Evolutionary conservation across 2,888 invertebrate genomes (phyloP).

Genomic region (Oconnorella tubifera): DNA sequence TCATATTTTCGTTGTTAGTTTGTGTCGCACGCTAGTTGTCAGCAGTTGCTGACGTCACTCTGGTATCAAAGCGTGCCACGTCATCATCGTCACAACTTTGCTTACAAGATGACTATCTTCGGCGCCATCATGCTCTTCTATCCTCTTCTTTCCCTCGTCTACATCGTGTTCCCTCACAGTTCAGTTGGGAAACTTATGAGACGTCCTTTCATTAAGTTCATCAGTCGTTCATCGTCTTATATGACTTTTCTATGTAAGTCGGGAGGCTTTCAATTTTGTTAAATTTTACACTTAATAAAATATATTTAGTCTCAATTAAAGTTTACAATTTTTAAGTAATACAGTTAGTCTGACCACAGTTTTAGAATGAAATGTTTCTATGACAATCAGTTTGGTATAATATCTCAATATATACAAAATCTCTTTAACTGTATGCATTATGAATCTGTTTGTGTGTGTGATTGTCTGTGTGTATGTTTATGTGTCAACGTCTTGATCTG

Average conservation of each 20-base stretch:
- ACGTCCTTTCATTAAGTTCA: conserved; percentile 98
- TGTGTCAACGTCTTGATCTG: no score
- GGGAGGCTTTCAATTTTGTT: no score
- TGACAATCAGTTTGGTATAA: not conserved
- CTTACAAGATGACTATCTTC: conserved; percentile 81
- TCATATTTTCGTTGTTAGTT: no score
- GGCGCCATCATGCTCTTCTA: conserved; percentile 71
- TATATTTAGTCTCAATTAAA: no score
- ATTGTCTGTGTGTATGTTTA: no score
- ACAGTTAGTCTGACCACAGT: no score
- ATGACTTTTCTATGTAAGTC: conserved; percentile 93
- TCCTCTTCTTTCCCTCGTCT: conserved; percentile 86
- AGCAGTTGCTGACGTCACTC: conserved; percentile 87
- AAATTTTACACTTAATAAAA: no score
- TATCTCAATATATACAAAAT: not conserved
- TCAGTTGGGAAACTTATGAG: conserved; percentile 84
- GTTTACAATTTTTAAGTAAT: no score
- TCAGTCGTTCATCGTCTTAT: conserved; percentile 96
- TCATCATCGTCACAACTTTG: conserved; percentile 85
- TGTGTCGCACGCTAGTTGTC: conserved; percentile 93
- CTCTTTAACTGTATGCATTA: not conserved
- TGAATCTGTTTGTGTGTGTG: no score
- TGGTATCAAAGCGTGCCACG: conserved; percentile 97
- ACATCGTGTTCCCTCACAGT: conserved; percentile 88
- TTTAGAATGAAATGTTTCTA: no score